Evolutionary conservation across 2,797 vertebrate species (phyloP).

Genomic region (Micrastur ruficollis): DNA sequence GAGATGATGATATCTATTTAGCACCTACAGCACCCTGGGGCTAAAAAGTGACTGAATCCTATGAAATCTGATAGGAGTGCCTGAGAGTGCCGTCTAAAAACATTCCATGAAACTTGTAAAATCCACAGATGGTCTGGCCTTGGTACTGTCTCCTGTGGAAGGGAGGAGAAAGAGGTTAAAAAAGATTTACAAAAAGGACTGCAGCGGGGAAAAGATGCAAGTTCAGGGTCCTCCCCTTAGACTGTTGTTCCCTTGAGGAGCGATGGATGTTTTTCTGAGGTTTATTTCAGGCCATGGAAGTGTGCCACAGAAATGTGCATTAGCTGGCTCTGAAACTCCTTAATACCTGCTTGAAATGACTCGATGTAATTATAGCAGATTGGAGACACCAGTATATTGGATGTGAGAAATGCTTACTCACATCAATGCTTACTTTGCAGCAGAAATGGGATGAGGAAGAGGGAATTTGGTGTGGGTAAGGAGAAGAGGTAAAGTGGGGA

Average conservation of each 20-base stretch:
- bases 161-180: not conserved
- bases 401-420: not conserved
- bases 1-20: not conserved
- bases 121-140: not conserved
- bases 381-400: not conserved
- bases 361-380: not conserved
- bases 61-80: conserved; percentile 12
- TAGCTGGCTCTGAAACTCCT: conserved; percentile 1
- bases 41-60: not conserved
- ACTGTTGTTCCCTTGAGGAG: not conserved
- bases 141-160: not conserved
- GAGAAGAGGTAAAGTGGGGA: not conserved
- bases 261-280: not conserved
- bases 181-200: not conserved
- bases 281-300: conserved; percentile 39
- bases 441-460: not conserved
- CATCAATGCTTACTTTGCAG: not conserved
- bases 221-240: not conserved
- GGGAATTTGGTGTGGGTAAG: not conserved
- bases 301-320: not conserved
- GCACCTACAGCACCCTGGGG: not conserved
- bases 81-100: not conserved
- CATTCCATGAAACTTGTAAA: conserved; percentile 9
- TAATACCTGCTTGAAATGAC: not conserved
- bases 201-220: not conserved